Base-by-base conservation (phyloP, 2,113 vertebrate genomes). In the Brachyhypopomus gauderio region DNA sequence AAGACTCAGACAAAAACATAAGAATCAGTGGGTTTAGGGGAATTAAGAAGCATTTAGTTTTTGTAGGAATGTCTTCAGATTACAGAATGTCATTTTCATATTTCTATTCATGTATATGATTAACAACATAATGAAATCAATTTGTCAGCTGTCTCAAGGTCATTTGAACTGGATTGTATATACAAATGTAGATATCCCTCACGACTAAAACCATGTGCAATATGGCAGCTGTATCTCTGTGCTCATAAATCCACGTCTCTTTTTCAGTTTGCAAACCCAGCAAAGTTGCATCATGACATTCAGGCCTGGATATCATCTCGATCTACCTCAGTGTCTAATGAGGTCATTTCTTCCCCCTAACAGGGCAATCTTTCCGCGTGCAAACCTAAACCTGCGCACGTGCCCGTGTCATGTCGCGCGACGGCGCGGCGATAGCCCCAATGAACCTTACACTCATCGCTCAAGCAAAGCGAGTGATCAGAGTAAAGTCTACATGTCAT, bases 331-430 rank as follows among this genome's bases (percentile, higher is more conserved):
- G 7, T 22, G 23, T 19, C 62, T 55, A 71, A 67, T 60, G 34
- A 12, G 17, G 20, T 66, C 9, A 79, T 77, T 80, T 55, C 62
- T 19, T 22, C 5, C 60, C n/a, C 4, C 60, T 25, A 81, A 80
- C 81, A 83, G 83, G 84, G 80, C 81, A 80, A 85, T 85, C 84
- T 11, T 55, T 58, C 14, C 36, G 23, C 1, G 11, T 59, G 5
- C 34, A 20, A 60, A 58, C 27, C 77, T 16, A n/a, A 52, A 30
- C 4, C 45, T 36, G 25, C 16, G 38, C n/a, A 4, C 60, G 16
- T 9, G 22, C 58, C 7, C n/a, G n/a, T n/a, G n/a, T n/a, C 36
- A 36, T 25, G 11, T 64, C 56, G 3, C 22, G 48, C 4, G 56
- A 2, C 17, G 16, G 60, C n/a, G 27, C 6, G 8, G 59, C 14